A percentile compares a stretch with the other conserved stretches of the same genome.
phyloP scores from a whole-genome alignment of 2,113 vertebrate species.

The Trichomycterus rosablanca region DNA sequence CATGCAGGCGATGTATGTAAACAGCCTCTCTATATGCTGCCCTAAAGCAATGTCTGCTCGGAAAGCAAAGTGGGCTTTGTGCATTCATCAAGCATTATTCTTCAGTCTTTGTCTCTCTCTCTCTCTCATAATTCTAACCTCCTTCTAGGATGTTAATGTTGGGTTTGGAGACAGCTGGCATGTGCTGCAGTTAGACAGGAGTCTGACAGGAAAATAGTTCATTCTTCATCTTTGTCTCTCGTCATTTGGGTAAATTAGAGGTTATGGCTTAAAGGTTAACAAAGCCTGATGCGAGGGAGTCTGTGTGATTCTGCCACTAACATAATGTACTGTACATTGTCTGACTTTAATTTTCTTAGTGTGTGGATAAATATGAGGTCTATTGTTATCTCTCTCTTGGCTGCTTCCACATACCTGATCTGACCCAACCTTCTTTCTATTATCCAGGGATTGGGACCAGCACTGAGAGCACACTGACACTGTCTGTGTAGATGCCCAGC shows the following conservation, averaged over 20 bases:
- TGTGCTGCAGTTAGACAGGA: slow-evolving; percentile 16
- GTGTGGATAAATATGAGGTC: slow-evolving; percentile 2
- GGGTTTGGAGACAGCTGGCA: slow-evolving; percentile 29
- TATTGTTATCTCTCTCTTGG: no score
- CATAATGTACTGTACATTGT: slow-evolving; percentile 14
- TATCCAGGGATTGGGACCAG: no score
- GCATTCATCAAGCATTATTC: slow-evolving; percentile 13
- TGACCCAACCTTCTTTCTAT: no score
- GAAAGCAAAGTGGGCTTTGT: slow-evolving; percentile 5
- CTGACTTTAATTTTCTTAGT: background rate
- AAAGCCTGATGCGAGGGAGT: slow-evolving; percentile 33
- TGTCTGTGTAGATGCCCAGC: no score
- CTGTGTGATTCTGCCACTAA: slow-evolving; percentile 5
- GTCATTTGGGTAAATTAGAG: slow-evolving; percentile 45
- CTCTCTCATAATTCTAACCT: slow-evolving; percentile 30
- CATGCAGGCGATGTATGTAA: background rate
- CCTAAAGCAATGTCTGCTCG: background rate
- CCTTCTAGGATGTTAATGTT: slow-evolving; percentile 46
- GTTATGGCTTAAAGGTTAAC: slow-evolving; percentile 49
- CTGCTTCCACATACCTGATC: no score
- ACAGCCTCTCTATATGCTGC: background rate
- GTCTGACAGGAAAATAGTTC: slow-evolving; percentile 45
- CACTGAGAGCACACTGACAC: no score
- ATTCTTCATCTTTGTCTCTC: slow-evolving; percentile 35
- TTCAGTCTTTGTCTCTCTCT: slow-evolving; percentile 20